Base-by-base conservation (phyloP, 2,888 invertebrate genomes). In the Crioceris asparagi region DNA sequence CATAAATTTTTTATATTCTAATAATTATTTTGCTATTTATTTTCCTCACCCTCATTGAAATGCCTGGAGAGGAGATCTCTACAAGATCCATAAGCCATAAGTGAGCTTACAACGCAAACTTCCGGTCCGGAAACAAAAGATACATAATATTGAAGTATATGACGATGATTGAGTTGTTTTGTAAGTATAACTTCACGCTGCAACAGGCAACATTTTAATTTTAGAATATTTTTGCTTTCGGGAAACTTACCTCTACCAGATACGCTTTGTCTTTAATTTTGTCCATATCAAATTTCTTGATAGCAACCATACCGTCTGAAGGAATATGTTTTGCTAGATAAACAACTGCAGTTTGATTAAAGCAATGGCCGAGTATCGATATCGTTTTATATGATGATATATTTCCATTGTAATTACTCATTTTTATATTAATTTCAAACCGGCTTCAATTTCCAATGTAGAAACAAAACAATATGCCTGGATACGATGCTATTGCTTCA, bases 81-180 rank as follows among this genome's bases (percentile, higher is more conserved):
- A 54, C 87, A 85, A 1, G 90, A 90, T 3, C 90, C 85, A 57
- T 79, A 85, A 17, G 77, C 80, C 83, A 88, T 84, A 7, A 87
- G 68, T 0, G 90, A 90, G 47, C 82, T 79, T 11, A 90, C 75
- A 4, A 84, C 74, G 63, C 80, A 85, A 19, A 92, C 68, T 58
- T 86, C 81, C 27, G 74, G 73, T n/a, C 78, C 79, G 39, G 74
- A 71, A 1, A 88, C 81, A 64, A 90, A 91, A 3, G 83, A 75
- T 19, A 79, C 77, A 47, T 79, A 66, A 57, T 82, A 81, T 17
- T 79, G 77, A 29, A 88, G 68, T 36, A 92, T 74, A 61, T 87
- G 84, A 3, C 76, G 72, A 64, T 91, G 90, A 45, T 79, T 76
- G 12, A 91, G 67, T 56, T 85, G 83, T 45, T 79, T 74, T 43